Evolutionary conservation across 2,113 vertebrate genomes (phyloP), one percentile per base, ranked within the genome.

Genomic region (Trochalopteron elliotii): DNA sequence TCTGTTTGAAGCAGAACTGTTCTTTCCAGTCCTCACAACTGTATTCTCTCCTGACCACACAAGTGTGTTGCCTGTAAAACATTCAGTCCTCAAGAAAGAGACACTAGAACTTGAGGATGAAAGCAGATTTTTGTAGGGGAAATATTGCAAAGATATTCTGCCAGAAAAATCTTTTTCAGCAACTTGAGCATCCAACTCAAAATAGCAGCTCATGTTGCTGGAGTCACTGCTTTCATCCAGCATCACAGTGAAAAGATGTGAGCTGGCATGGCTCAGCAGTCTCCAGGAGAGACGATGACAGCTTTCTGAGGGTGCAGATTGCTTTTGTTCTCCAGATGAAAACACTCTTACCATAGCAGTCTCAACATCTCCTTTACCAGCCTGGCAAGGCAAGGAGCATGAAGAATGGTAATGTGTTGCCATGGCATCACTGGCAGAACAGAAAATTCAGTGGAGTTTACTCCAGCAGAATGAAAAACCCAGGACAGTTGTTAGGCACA

Each of bases 271-370:
- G 89, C 77, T 93, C 83, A 93, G 72, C 77, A 93, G 59, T 79
- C 87, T 96, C 72, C 81, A 89, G 93, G 81, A 95, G 91, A 89
- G 74, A 91, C 0, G 52, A 84, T 91, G 95, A 96, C 96, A 96
- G 94, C 84, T 95, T 94, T 96, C 93, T 82, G 69, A 95, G 77
- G 81, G 81, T 64, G 81, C 91, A 91, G 81, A 94, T 76, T 93
- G 93, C 95, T 97, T 95, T 96, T 96, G 91, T 96, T 96, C 87
- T 95, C 84, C 95, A 93, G 83, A 94, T 94, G 94, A 95, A 97
- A 96, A 94, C 68, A 92, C 69, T 95, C 56, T 89, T 87, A 61
- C 69, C 72, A 55, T 84, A 90, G n/a, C 74, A 97, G 94, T 42
- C 91, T 89, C 93, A 96, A 97, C 94, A 96, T 84, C 83, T 28